Percentiles rank a stretch among this genome's conserved stretches.
Conservation (phyloP, 2,113 vertebrate genomes). For the Benitochromis conjunctus region DNA sequence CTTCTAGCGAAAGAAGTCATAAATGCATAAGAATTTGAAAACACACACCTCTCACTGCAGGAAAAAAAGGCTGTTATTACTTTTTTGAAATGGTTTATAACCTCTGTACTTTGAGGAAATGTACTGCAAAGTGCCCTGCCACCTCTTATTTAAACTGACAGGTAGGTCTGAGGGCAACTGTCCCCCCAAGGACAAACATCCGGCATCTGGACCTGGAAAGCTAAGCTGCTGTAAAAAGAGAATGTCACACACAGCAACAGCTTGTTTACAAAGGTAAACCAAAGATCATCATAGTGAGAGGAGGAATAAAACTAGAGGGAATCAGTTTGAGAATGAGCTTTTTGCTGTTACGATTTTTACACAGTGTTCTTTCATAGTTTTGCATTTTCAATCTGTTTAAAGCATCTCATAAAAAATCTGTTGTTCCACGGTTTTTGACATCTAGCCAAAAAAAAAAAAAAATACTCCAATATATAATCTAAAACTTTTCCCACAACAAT, state of each 20-base stretch:
- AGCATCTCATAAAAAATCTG: background rate
- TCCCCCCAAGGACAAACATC: constrained; percentile 57
- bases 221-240: constrained; percentile 45
- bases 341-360: background rate
- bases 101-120: background rate
- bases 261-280: constrained; percentile 36
- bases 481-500: constrained; percentile 37
- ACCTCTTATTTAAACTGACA: constrained; percentile 48
- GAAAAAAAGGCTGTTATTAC: background rate
- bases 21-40: background rate
- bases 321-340: background rate
- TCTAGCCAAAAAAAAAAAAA: background rate
- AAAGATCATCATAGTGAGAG: background rate
- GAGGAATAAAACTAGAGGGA: background rate
- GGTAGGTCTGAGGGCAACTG: constrained; percentile 47
- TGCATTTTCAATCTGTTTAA: background rate
- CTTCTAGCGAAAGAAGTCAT: background rate
- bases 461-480: background rate
- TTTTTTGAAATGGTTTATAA: background rate
- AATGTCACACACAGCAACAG: constrained; percentile 43
- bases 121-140: constrained; percentile 4
- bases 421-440: background rate
- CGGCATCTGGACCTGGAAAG: constrained; percentile 16
- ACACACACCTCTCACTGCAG: background rate
- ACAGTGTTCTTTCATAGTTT: background rate